Evolutionary conservation across 2,888 invertebrate species (phyloP), one percentile per base, ranked within the genome.

Genomic region (Pyralis farinalis): DNA sequence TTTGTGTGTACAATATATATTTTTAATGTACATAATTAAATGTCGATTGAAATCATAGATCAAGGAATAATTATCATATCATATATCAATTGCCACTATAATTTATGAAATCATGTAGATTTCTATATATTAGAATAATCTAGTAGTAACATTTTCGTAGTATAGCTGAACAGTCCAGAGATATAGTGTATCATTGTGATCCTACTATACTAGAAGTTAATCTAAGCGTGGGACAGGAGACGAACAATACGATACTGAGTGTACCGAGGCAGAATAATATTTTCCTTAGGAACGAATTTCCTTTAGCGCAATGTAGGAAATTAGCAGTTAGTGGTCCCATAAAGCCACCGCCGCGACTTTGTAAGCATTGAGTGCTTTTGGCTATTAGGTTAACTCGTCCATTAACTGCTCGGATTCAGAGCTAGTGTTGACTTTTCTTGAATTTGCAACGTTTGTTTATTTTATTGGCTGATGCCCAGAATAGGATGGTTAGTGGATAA

Each of bases 321-420:
- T 85, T 84, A 86, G 80, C 86, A 75, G 85, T 80, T 82, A 82
- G 81, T 79, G 74, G 74, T 55, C 58, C 69, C 76, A 80, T 85
- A 85, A 83, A 83, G 74, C 68, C 77, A 70, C 74, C 77, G 71
- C 62, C 67, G 77, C 71, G 81, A 85, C 79, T 85, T 82, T 80
- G 83, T 83, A 80, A 78, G 85, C 87, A 85, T 85, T 83, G 85
- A 87, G 85, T 84, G 87, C 83, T 87, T 87, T 87, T 67, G 65
- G 84, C 87, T 86, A 85, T 87, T 85, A 87, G 73, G 79, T 82
- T 84, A 85, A 83, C 80, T 83, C 71, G 72, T 67, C 81, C 83
- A 85, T 87, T 85, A 81, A 80, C 67, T 74, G 69, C 70, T 72
- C 55, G 68, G 74, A 78, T 79, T 77, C 68, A 63, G 60, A 55